Conservation (phyloP, 2,113 vertebrate genomes). For the Vanacampus margaritifer region DNA sequence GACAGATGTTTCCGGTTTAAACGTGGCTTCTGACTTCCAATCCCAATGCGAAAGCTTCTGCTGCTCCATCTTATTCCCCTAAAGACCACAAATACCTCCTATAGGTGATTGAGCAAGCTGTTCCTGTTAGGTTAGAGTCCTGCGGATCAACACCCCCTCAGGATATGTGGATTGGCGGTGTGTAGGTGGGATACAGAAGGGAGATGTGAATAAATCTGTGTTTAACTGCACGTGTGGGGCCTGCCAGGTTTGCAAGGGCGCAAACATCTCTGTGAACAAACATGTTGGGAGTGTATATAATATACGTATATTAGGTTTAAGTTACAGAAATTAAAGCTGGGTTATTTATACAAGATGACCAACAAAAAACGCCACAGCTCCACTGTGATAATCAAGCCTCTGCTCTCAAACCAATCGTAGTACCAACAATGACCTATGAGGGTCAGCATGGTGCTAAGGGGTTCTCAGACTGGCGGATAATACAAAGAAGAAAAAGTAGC, state of each 20-base stretch:
- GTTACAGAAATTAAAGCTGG: too few relatives aligned
- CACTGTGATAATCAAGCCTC: too few relatives aligned
- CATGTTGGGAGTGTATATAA: too few relatives aligned
- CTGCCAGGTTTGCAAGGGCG: not conserved
- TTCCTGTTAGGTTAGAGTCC: conserved; percentile 26
- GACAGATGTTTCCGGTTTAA: conserved; percentile 29
- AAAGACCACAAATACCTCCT: conserved; percentile 22
- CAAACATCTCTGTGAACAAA: not conserved
- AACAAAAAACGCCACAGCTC: too few relatives aligned
- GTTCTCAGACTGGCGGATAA: not conserved
- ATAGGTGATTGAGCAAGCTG: conserved; percentile 23
- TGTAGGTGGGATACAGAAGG: conserved; percentile 7
- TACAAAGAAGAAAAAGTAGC: not conserved
- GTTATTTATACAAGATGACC: too few relatives aligned
- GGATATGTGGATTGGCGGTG: conserved; percentile 6
- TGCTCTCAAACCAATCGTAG: too few relatives aligned
- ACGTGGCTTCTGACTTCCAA: conserved; percentile 29
- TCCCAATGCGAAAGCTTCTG: conserved; percentile 1
- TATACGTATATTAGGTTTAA: too few relatives aligned
- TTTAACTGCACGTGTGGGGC: not conserved
- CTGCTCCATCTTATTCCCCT: conserved; percentile 12
- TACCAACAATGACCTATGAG: too few relatives aligned
- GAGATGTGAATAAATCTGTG: conserved; percentile 31
- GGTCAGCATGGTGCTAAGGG: not conserved
- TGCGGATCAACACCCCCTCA: conserved; percentile 17